Base-by-base conservation (phyloP, 64 coral and sea anemone species). In the Porites lutea region DNA sequence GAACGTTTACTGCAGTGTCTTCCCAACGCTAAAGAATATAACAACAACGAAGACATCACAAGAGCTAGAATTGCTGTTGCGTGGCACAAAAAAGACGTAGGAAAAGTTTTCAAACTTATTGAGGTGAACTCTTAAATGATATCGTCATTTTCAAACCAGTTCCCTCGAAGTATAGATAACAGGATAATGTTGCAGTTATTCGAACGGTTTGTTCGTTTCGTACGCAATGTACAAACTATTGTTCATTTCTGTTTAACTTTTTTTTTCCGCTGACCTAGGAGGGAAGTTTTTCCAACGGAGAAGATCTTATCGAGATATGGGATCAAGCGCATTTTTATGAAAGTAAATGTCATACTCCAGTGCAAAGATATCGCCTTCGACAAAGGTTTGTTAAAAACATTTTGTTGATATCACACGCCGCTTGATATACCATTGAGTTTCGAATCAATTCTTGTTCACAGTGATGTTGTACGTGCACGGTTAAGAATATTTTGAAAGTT, bases 221-320 rank as follows among this genome's bases (percentile, higher is more conserved):
- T 9, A 21, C 20, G 51, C 22, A 0, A 46, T 16, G 43, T 61
- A 63, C 14, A 3, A 50, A 18, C 21, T 58, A 5, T 46, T 82
- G 59, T 13, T 82, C 27, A 82, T 82, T 81, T 65, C 79, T 65
- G 10, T 14, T 51, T 79, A 2, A 57, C 23, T 57, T 58, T 27
- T 4, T 59, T 79, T 22, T 47, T 46, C 5, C 1, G 3, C 12
- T 4, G 12, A 9, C 2, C 4, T 45, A 82, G 79, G 59, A 82
- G 14, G 79, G 79, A 10, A 49, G 16, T 19, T 82, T 82, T 60
- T 65, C 59, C 43, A 63, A 65, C 27, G 79, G 79, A 19, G 79
- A 82, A 48, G 79, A 82, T 82, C 79, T 82, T 82, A 62, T 82
- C 60, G 59, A 62, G 16, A 63, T 82, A 44, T 82, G 79, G 79